Evolutionary conservation across 2,113 vertebrate genomes (phyloP).

Genomic region (Melanocharis versteri): DNA sequence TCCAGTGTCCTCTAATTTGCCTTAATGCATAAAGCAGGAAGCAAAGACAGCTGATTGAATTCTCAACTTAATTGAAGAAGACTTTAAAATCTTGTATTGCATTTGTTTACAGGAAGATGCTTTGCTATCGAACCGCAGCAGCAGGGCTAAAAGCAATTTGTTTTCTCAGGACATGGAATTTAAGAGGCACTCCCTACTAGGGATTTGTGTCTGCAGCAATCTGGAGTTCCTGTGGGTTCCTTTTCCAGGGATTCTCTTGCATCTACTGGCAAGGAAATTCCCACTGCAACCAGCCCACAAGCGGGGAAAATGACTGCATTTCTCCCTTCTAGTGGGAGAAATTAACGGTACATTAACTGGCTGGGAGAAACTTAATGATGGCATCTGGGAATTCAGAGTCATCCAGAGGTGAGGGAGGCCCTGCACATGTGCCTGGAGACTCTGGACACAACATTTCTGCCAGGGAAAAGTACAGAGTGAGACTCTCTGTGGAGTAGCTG

Average conservation of each 20-base stretch:
- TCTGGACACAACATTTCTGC: background rate
- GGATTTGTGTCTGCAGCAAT: background rate
- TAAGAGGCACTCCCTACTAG: background rate
- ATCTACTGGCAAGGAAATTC: background rate
- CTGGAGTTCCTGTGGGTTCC: background rate
- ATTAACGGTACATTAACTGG: background rate
- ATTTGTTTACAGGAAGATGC: background rate
- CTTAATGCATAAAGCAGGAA: background rate
- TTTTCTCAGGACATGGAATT: background rate
- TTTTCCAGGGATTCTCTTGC: background rate
- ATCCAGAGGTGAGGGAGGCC: background rate
- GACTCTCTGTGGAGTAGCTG: background rate
- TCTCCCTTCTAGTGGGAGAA: background rate
- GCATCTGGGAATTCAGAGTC: background rate
- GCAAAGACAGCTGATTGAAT: background rate
- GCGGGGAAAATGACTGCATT: background rate
- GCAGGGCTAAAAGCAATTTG: background rate
- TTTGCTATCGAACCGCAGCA: background rate
- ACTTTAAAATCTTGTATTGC: background rate
- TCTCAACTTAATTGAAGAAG: background rate
- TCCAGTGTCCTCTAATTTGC: background rate
- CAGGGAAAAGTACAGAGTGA: background rate
- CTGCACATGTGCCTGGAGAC: background rate
- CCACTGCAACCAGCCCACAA: background rate
- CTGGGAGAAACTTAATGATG: background rate